These are phyloP conservation scores for Trachymyrmex cornetzi DNA, from an alignment of 1,140 invertebrate genomes.

Conservation along the genomic window DNA sequence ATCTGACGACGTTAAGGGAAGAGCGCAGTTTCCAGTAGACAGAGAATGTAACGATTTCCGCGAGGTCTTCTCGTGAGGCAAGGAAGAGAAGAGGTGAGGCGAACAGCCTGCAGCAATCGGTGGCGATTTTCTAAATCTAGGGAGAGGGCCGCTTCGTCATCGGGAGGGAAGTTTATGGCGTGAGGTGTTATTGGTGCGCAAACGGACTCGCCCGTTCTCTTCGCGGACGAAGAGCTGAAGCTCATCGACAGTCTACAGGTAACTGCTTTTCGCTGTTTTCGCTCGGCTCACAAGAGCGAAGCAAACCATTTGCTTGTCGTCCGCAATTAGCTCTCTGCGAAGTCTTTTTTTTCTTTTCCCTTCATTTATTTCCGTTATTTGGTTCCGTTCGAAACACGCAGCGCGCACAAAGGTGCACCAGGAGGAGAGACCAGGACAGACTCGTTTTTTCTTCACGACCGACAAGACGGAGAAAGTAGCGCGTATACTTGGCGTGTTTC, in stretches of 20 bases:
- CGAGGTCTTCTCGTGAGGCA: slow-evolving; percentile 5
- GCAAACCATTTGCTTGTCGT: too few relatives aligned
- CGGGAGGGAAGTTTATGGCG: slow-evolving; percentile 43
- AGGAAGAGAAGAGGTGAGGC: background rate
- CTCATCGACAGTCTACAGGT: slow-evolving; percentile 26
- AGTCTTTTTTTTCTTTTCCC: too few relatives aligned
- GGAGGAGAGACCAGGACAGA: background rate
- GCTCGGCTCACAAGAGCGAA: background rate
- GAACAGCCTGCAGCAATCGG: background rate
- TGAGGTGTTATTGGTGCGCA: slow-evolving; percentile 42
- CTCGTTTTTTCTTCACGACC: background rate
- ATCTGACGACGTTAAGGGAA: background rate
- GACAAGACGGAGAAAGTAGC: background rate
- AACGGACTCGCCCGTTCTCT: slow-evolving; percentile 39
- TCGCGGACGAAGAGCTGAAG: background rate
- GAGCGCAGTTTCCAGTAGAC: background rate
- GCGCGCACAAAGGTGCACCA: background rate
- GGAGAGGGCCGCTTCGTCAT: background rate
- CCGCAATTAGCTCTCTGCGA: background rate
- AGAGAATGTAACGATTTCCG: slow-evolving; percentile 53
- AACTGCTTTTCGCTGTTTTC: slow-evolving; percentile 6
- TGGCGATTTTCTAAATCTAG: slow-evolving; percentile 20
- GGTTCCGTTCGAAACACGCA: background rate
- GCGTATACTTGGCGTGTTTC: too few relatives aligned
- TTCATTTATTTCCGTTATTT: background rate